Conservation (phyloP, 2,113 vertebrate species). For the Machaerirhynchus nigripectus region DNA sequence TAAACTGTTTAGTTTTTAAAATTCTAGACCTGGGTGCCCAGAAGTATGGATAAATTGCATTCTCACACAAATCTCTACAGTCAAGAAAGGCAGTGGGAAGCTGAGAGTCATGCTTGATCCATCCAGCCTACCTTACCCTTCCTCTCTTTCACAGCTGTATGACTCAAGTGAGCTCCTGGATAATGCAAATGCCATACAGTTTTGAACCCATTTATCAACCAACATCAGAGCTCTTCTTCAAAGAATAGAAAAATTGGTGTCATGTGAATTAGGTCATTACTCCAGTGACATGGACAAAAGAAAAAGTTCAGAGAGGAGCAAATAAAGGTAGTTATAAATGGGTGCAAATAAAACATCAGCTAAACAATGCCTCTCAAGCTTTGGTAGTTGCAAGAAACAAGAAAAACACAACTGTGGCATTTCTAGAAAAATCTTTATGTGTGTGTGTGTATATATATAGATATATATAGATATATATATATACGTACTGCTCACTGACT, state of each 20-base stretch:
- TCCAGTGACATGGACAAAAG: not conserved
- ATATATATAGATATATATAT: not conserved
- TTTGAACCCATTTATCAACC: not conserved
- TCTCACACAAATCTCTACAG: not conserved
- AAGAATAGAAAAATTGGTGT: not conserved
- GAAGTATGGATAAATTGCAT: not conserved
- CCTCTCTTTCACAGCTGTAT: not conserved
- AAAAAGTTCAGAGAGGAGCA: not conserved
- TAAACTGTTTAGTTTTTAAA: not conserved
- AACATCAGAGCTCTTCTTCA: not conserved
- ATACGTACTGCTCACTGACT: not conserved
- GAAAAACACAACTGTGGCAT: not conserved
- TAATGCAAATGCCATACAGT: not conserved
- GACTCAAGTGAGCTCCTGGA: not conserved
- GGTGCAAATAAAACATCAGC: not conserved
- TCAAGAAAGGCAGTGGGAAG: not conserved
- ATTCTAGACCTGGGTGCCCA: not conserved
- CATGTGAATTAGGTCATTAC: not conserved
- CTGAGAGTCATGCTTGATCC: not conserved
- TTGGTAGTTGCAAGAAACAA: not conserved
- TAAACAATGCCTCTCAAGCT: not conserved
- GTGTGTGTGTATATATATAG: accelerated
- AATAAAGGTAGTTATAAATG: not conserved
- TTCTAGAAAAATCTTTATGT: not conserved
- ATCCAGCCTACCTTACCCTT: not conserved